Evolutionary conservation across 2,888 invertebrate species (phyloP), one percentile per base, ranked within the genome.

Genomic region (Dorcus parallelipipedus): DNA sequence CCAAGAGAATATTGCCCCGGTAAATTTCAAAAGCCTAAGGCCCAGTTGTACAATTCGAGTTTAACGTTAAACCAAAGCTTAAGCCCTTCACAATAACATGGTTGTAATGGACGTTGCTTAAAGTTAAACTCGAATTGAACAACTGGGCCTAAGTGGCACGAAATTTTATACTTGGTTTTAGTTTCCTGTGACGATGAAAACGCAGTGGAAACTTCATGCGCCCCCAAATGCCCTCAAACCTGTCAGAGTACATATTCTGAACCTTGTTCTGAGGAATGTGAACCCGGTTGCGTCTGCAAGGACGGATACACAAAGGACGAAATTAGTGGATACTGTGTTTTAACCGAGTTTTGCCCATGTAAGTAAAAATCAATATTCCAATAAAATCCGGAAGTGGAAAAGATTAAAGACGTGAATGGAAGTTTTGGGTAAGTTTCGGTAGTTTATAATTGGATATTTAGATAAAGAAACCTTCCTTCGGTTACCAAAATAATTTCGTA

Each of bases 251-350:
- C 53, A 9, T 9, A 38, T 9, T 9, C 41, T n/a, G 20, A 33
- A 43, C 9, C 49, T 5, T 62, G 62, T 39, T 48, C 54, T 9
- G n/a, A n/a, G 3, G 10, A 57, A 45, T 62, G 62, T 52, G 49
- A 43, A 26, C 9, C 52, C 38, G 62, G 62, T 4, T 62, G 60
- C n/a, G 52, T 55, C 41, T 63, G 63, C 23, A 48, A 54, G 7
- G 6, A 38, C 0, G 59, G 56, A 14, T 56, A 48, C 9, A 45
- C 54, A 20, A 49, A 51, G 9, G 53, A 56, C 42, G 48, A 53
- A 45, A n/a, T 41, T 39, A 47, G 6, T 45, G 45, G 26, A 23
- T 8, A 14, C 14, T 61, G 61, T 47, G 50, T 61, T 43, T 14
- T 10, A 7, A 52, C 33, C 17, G 41, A 7, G 6, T 7, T 26